Conservation (phyloP, 2,113 vertebrate genomes). For the Pampusana beccarii region DNA sequence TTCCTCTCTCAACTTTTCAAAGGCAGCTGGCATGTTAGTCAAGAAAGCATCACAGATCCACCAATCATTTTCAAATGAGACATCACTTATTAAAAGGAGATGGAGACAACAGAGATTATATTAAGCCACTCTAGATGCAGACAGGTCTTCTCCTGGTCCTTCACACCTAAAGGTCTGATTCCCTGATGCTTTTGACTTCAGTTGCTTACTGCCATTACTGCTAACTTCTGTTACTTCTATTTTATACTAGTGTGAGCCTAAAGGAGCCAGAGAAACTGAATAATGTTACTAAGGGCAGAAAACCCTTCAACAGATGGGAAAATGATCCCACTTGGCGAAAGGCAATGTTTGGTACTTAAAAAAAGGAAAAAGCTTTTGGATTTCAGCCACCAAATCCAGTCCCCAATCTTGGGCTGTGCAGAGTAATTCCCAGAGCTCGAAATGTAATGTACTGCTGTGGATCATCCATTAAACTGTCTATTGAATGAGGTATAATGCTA, state of each 20-base stretch:
- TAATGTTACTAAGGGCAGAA: conserved; percentile 48
- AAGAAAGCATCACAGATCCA: neutral
- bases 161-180: conserved; percentile 5
- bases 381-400: conserved; percentile 58
- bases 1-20: neutral
- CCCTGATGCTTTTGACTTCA: neutral
- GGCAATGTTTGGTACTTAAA: conserved; percentile 48
- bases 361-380: conserved; percentile 58
- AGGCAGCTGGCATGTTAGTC: neutral
- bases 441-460: conserved; percentile 56
- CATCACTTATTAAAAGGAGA: neutral
- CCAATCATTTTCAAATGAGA: neutral
- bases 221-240: conserved; percentile 17
- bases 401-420: conserved; percentile 22
- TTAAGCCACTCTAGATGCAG: neutral
- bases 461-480: conserved; percentile 75
- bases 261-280: conserved; percentile 37
- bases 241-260: conserved; percentile 14
- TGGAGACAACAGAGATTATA: neutral
- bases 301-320: conserved; percentile 57
- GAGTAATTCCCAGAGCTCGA: conserved; percentile 58
- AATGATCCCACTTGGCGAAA: conserved; percentile 61
- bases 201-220: neutral
- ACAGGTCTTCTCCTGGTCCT: neutral
- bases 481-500: conserved; percentile 72